These are phyloP conservation scores for Drosophila melanosoma DNA, from an alignment of 2,888 invertebrate species.

Conservation along the genomic window DNA sequence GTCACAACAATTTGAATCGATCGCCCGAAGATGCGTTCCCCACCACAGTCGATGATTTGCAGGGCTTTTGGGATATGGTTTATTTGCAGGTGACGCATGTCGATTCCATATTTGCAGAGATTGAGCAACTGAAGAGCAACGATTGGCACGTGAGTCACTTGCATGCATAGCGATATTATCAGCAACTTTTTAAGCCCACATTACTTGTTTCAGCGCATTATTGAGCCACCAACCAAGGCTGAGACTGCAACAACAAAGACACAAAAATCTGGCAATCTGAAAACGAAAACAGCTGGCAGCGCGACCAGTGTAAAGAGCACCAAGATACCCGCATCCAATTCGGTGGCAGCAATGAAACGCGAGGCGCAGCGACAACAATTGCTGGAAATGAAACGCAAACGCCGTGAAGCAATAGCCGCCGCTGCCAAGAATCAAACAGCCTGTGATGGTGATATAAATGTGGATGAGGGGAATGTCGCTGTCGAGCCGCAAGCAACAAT, in stretches of 20 bases:
- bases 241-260: conserved; percentile 58
- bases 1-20: conserved; percentile 89
- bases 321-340: conserved; percentile 58
- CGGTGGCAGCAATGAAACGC: conserved; percentile 86
- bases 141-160: conserved; percentile 87
- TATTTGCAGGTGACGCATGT: conserved; percentile 95
- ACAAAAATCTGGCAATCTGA: conserved; percentile 63
- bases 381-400: conserved; percentile 87
- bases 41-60: conserved; percentile 95
- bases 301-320: conserved; percentile 47
- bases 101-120: conserved; percentile 90
- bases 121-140: conserved; percentile 88
- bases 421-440: conserved; percentile 40
- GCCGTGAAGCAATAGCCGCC: conserved; percentile 81
- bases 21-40: conserved; percentile 92
- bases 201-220: conserved; percentile 27
- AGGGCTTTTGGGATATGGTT: conserved; percentile 99
- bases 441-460: conserved; percentile 31
- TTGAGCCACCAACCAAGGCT: conserved; percentile 38
- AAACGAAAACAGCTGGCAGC: conserved; percentile 54
- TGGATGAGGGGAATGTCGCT: neutral
- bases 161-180: neutral
- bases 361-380: conserved; percentile 92
- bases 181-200: neutral
- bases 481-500: conserved; percentile 44